These are phyloP conservation scores for Gymnocephalus cernua DNA, from an alignment of 2,113 vertebrate species.

Conservation along the genomic window DNA sequence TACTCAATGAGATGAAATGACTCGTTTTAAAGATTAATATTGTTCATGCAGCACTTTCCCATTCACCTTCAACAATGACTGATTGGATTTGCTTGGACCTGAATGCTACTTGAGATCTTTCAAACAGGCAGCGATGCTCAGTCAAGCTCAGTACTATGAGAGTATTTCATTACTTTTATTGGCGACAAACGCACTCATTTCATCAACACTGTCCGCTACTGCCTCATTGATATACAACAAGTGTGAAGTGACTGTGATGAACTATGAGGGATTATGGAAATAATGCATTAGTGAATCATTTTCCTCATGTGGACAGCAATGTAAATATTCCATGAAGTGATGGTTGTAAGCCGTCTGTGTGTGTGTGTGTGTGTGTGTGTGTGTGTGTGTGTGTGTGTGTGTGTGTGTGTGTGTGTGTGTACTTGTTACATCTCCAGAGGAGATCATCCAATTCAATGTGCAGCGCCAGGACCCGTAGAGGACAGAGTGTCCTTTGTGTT, in stretches of 20 bases:
- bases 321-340: conserved; percentile 52
- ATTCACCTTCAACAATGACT: background rate
- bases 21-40: background rate
- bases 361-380: conserved; percentile 14
- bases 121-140: background rate
- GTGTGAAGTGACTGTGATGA: conserved; percentile 53
- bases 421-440: conserved; percentile 17
- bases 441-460: conserved; percentile 31
- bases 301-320: conserved; percentile 9
- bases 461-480: conserved; percentile 48
- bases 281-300: conserved; percentile 45
- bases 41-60: conserved; percentile 1
- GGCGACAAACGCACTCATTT: background rate
- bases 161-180: conserved; percentile 36
- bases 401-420: conserved; percentile 21
- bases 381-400: conserved; percentile 25
- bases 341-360: conserved; percentile 17
- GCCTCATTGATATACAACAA: conserved; percentile 56
- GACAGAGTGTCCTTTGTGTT: conserved; percentile 71
- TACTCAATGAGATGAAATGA: background rate
- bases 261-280: conserved; percentile 52
- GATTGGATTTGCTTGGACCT: conserved; percentile 33
- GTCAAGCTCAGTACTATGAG: background rate
- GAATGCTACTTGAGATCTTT: background rate
- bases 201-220: conserved; percentile 22